Conservation (phyloP, 2,888 invertebrate species). For the Rhaphigaster nebulosa region DNA sequence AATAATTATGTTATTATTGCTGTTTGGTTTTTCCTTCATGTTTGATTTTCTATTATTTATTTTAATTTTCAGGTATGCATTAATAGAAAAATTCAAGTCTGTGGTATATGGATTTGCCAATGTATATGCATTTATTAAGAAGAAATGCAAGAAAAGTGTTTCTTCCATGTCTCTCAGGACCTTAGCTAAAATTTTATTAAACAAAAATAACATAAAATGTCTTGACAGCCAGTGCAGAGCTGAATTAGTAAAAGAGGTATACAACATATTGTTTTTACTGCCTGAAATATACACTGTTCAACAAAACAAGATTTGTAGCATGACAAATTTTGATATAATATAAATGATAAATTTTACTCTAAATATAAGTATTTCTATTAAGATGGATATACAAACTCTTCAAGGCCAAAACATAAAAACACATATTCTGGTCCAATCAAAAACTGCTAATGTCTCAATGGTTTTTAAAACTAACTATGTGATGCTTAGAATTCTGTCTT, state of each 20-base stretch:
- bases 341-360: no score
- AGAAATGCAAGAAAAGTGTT: conserved; percentile 43
- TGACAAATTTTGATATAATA: no score
- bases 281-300: neutral
- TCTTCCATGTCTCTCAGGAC: conserved; percentile 42
- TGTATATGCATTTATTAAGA: conserved; percentile 11
- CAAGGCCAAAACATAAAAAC: no score
- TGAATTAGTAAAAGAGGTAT: conserved; percentile 28
- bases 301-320: neutral
- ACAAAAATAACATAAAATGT: conserved; percentile 21
- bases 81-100: conserved; percentile 21
- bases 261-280: neutral
- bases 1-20: neutral
- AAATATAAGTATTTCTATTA: no score
- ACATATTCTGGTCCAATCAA: no score
- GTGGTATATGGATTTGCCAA: conserved; percentile 12
- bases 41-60: neutral
- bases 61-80: conserved; percentile 1
- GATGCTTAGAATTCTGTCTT: no score
- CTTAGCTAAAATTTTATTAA: conserved; percentile 25
- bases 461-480: no score
- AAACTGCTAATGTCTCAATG: no score
- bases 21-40: no score
- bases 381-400: no score
- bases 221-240: conserved; percentile 20